These are phyloP conservation scores for Peromyscus eremicus DNA, from an alignment of 2,797 vertebrate genomes.

Conservation along the genomic window DNA sequence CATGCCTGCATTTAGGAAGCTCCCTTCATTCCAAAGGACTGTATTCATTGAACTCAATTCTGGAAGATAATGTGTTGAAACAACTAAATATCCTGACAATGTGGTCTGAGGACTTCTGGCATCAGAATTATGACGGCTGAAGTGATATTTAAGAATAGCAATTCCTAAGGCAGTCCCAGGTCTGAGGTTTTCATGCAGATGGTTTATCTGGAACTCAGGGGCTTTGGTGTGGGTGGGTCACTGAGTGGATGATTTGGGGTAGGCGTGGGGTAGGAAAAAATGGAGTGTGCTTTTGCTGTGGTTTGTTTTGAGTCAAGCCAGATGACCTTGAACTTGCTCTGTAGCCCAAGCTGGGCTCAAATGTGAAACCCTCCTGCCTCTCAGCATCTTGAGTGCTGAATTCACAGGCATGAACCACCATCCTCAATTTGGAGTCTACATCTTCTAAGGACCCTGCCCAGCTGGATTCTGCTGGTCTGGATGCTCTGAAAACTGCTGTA, in stretches of 20 bases:
- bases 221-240: background rate
- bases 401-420: background rate
- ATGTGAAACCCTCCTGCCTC: background rate
- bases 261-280: background rate
- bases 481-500: background rate
- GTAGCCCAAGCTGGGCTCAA: too few species aligned
- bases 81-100: background rate
- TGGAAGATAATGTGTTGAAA: background rate
- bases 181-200: background rate
- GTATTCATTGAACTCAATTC: background rate
- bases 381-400: background rate
- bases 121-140: background rate
- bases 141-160: background rate
- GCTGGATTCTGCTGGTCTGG: background rate
- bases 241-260: background rate
- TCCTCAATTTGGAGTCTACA: background rate
- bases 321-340: background rate
- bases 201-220: background rate
- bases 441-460: background rate
- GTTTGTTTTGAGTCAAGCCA: background rate
- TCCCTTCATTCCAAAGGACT: conserved; percentile 13
- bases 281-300: background rate
- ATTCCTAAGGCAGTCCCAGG: background rate
- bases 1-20: conserved; percentile 27
- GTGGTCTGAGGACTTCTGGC: background rate